Conservation (phyloP, 2,113 vertebrate species). For the Paramisgurnus dabryanus region DNA sequence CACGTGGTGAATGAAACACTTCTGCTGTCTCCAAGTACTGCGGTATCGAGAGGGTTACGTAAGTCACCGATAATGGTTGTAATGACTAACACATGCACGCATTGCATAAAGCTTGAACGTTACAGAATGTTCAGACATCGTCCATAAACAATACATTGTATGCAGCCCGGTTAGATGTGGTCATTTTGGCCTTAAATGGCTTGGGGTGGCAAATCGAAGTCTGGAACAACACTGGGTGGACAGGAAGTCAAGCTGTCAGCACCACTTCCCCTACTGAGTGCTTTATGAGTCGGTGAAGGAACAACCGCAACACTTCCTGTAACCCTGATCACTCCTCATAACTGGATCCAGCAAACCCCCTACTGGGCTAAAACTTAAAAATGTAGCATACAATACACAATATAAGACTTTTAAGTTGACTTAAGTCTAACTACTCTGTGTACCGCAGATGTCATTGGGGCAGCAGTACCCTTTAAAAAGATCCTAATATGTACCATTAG, state of each 20-base stretch:
- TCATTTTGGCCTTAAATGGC: slow-evolving; percentile 45
- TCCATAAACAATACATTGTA: slow-evolving; percentile 29
- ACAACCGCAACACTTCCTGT: slow-evolving; percentile 44
- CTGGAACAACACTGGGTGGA: slow-evolving; percentile 32
- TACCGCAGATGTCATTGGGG: too few species aligned
- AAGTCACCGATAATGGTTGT: slow-evolving; percentile 6
- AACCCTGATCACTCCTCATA: slow-evolving; percentile 28
- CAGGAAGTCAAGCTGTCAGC: slow-evolving; percentile 44
- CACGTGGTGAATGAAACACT: not conserved
- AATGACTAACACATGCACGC: not conserved
- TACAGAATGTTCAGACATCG: not conserved
- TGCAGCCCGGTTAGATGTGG: slow-evolving; percentile 1
- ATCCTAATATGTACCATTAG: too few species aligned
- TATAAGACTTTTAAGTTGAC: too few species aligned
- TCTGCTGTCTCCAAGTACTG: not conserved
- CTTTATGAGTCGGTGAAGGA: slow-evolving; percentile 48
- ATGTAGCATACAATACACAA: too few species aligned
- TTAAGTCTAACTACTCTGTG: too few species aligned
- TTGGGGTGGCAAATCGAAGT: slow-evolving; percentile 14
- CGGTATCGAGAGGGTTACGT: not conserved
- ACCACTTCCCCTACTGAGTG: slow-evolving; percentile 25
- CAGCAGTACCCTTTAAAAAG: too few species aligned
- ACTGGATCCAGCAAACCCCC: not conserved
- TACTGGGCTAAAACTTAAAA: too few species aligned
- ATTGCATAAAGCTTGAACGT: not conserved